phyloP scores from a whole-genome alignment of 2,113 vertebrate species.

The Rhinolophus ferrumequinum region DNA sequence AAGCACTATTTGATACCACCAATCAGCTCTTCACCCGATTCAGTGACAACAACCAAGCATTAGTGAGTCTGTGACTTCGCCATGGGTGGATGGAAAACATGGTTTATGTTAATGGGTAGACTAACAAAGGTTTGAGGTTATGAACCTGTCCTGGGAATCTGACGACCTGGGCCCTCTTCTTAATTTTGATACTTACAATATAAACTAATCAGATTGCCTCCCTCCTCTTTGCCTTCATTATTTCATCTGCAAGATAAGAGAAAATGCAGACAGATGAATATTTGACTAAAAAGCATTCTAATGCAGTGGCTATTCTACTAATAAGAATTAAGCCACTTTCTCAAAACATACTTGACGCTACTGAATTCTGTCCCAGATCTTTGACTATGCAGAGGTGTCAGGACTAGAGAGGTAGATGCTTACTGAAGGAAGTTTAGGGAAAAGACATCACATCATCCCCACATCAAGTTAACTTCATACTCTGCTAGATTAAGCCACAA shows the following conservation, averaged over 20 bases:
- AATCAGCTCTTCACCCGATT: constrained; percentile 97
- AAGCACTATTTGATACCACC: constrained; percentile 96
- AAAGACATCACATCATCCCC: neutral
- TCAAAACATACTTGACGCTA: constrained; percentile 3
- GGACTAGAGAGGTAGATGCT: neutral
- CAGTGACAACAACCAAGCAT: constrained; percentile 97
- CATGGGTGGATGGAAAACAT: neutral
- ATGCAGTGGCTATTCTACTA: neutral
- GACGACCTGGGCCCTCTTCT: neutral
- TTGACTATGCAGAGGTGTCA: neutral
- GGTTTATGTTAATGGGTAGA: neutral
- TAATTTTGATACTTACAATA: neutral
- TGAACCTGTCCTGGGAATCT: neutral
- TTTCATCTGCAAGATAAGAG: constrained; percentile 42
- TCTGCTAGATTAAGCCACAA: neutral
- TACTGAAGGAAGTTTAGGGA: constrained; percentile 14
- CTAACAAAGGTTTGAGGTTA: neutral
- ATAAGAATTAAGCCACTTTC: constrained; percentile 31
- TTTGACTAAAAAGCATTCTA: constrained; percentile 8
- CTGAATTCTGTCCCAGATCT: neutral
- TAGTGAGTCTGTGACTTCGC: constrained; percentile 87
- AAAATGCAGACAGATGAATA: constrained; percentile 27
- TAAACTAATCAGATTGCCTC: constrained; percentile 28
- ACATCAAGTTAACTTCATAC: neutral
- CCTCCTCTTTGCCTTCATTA: constrained; percentile 29